A percentile compares a stretch with the other conserved stretches of the same genome.
These are phyloP conservation scores for Holcopasites calliopsidis DNA, from an alignment of 1,140 invertebrate genomes.

Conservation along the genomic window DNA sequence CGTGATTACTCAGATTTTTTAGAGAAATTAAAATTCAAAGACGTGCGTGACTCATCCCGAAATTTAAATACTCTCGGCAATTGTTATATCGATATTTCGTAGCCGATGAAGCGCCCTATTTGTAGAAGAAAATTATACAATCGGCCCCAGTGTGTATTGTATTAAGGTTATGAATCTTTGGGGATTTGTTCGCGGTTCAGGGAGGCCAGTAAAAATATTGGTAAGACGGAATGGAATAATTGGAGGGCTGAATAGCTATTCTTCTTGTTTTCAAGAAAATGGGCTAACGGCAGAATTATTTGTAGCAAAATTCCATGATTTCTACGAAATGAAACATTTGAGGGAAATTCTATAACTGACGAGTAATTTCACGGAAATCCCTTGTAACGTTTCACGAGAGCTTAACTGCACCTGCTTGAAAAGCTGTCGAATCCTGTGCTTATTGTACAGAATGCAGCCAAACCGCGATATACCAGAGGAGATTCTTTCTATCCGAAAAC, in stretches of 20 bases:
- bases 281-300: no score
- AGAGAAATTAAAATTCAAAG: slow-evolving; percentile 74
- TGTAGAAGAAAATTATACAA: slow-evolving; percentile 11
- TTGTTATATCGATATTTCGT: slow-evolving; percentile 21
- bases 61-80: slow-evolving; percentile 40
- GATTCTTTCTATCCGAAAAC: neutral
- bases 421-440: neutral
- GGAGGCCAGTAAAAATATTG: neutral
- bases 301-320: no score
- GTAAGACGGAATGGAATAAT: neutral
- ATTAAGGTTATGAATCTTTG: slow-evolving; percentile 16
- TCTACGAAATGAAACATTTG: neutral
- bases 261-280: neutral
- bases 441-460: neutral
- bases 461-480: neutral
- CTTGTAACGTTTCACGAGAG: neutral
- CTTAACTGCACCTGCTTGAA: slow-evolving; percentile 10
- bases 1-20: slow-evolving; percentile 72
- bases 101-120: neutral
- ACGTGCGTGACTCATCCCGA: slow-evolving; percentile 71
- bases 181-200: neutral
- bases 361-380: neutral
- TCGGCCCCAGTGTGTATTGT: neutral
- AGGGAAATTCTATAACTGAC: neutral
- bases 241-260: neutral